phyloP scores from a whole-genome alignment of 2,797 vertebrate genomes.

The Crenichthys baileyi region DNA sequence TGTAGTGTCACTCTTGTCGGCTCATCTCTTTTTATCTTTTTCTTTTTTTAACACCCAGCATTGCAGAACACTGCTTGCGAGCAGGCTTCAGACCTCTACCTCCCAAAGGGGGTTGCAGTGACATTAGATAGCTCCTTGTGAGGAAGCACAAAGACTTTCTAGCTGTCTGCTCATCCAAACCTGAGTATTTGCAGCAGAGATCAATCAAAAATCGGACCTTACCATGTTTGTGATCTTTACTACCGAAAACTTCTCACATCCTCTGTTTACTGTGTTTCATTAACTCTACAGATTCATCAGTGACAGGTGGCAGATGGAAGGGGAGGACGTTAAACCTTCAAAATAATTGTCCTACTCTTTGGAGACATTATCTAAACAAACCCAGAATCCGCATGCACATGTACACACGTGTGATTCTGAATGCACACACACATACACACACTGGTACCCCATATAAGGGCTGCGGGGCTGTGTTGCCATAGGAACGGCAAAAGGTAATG shows the following conservation, averaged over 20 bases:
- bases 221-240: background rate
- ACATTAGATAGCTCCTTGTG: constrained; percentile 16
- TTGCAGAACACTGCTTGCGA: constrained; percentile 9
- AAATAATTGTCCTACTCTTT: constrained; percentile 21
- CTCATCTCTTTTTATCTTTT: constrained; percentile 36
- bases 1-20: constrained; percentile 28
- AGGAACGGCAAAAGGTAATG: constrained; percentile 82
- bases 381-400: constrained; percentile 4
- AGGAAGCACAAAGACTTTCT: constrained; percentile 8
- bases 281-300: constrained; percentile 3
- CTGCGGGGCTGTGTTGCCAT: constrained; percentile 83
- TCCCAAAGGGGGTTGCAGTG: constrained; percentile 2
- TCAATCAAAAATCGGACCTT: constrained; percentile 22
- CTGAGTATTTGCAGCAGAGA: constrained; percentile 2
- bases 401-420: constrained; percentile 18
- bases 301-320: constrained; percentile 6
- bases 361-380: constrained; percentile 57
- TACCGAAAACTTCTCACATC: constrained; percentile 8
- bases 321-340: constrained; percentile 16
- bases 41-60: constrained; percentile 13
- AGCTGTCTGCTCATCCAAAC: constrained; percentile 11
- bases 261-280: constrained; percentile 6
- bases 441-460: constrained; percentile 56
- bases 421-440: constrained; percentile 39
- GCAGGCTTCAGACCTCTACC: constrained; percentile 17